These are phyloP conservation scores for Zhengitettix transpicula DNA, from an alignment of 2,888 invertebrate genomes.

Conservation along the genomic window DNA sequence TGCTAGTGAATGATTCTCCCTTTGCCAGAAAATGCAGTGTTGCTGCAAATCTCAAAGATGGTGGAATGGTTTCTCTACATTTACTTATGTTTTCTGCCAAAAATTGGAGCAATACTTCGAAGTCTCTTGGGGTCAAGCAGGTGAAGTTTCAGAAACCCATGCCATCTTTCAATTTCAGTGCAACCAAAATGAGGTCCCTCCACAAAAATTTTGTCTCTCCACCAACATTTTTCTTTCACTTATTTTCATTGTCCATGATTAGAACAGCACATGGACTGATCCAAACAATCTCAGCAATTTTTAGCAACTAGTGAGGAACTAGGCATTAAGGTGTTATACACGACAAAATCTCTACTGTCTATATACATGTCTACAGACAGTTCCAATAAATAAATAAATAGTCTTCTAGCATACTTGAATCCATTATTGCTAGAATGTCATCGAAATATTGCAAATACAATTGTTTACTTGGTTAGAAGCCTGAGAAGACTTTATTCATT, in stretches of 20 bases:
- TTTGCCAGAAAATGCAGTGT: background rate
- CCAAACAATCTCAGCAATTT: background rate
- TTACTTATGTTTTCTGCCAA: background rate
- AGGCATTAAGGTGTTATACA: background rate
- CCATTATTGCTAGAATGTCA: too few species aligned
- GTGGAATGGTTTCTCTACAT: background rate
- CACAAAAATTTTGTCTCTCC: too few species aligned
- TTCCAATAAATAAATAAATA: too few species aligned
- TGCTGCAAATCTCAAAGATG: background rate
- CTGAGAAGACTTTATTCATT: too few species aligned
- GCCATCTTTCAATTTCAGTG: background rate
- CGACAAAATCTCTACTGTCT: background rate
- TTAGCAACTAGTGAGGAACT: background rate
- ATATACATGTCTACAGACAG: background rate
- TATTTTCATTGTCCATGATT: background rate
- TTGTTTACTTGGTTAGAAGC: too few species aligned
- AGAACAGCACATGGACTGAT: background rate
- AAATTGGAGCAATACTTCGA: background rate
- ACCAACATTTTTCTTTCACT: background rate
- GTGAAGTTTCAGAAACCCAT: background rate
- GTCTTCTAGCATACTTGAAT: too few species aligned
- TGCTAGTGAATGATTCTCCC: background rate
- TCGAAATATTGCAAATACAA: too few species aligned
- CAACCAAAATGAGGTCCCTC: too few species aligned
- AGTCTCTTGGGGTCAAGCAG: background rate